Conservation (phyloP, 2,797 vertebrate genomes). For the Nyctibius grandis region DNA sequence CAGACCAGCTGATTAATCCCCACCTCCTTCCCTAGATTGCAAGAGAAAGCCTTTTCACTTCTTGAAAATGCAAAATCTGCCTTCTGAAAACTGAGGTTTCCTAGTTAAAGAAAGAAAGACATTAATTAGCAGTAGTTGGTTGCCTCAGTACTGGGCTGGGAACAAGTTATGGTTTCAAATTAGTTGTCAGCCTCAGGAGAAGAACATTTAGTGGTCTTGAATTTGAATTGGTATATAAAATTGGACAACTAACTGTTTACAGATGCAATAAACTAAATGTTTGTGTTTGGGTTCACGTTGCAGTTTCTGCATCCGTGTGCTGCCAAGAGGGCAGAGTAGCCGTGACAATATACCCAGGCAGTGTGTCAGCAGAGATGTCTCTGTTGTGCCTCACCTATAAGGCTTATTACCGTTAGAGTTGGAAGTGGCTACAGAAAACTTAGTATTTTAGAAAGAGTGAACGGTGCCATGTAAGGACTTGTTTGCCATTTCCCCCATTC, state of each 20-base stretch:
- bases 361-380: neutral
- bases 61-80: neutral
- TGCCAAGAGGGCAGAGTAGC: neutral
- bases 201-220: neutral
- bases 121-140: neutral
- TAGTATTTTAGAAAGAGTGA: neutral
- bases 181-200: neutral
- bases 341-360: rapidly evolving
- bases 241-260: neutral
- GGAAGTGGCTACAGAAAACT: neutral
- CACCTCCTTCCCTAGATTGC: neutral
- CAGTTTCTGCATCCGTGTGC: neutral
- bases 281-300: rapidly evolving
- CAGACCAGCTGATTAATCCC: neutral
- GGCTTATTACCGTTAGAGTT: neutral
- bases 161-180: neutral
- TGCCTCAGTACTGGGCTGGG: neutral
- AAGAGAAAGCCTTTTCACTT: neutral
- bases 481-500: neutral
- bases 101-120: neutral
- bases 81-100: neutral
- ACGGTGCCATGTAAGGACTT: neutral
- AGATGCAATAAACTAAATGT: neutral
- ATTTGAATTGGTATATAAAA: neutral
- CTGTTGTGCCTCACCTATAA: neutral